Conservation (phyloP, 2,797 vertebrate species). For the Botia almorhae region DNA sequence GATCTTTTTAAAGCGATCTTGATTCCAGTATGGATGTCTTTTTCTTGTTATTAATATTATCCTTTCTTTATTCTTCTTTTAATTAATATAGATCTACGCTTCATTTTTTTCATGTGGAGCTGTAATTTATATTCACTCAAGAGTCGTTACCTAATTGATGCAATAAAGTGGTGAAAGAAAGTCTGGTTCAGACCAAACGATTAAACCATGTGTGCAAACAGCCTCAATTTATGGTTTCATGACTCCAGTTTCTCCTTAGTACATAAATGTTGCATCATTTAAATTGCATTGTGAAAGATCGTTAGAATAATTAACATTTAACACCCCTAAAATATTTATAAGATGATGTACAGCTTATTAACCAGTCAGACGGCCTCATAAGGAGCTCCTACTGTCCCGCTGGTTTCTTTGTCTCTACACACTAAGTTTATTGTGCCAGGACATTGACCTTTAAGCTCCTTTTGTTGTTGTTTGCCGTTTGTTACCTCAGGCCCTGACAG, state of each 20-base stretch:
- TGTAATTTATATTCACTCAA: not conserved
- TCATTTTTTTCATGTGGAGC: no score
- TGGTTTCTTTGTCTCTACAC: slow-evolving; percentile 20
- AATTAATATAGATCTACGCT: no score
- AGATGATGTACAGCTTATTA: not conserved
- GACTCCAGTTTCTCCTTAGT: not conserved
- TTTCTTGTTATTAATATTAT: no score
- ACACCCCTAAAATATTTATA: not conserved
- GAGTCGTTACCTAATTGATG: not conserved
- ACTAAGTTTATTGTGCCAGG: slow-evolving; percentile 22
- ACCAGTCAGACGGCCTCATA: not conserved
- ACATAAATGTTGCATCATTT: not conserved
- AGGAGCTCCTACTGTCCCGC: slow-evolving; percentile 29
- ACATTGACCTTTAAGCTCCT: slow-evolving; percentile 33
- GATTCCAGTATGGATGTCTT: no score
- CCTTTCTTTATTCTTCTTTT: no score
- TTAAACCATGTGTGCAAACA: not conserved
- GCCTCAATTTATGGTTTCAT: not conserved
- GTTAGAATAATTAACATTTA: slow-evolving; percentile 13
- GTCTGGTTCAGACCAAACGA: not conserved
- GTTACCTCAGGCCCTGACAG: slow-evolving; percentile 32
- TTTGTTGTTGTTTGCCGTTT: slow-evolving; percentile 31
- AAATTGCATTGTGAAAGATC: not conserved
- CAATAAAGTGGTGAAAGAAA: not conserved
- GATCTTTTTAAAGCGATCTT: not conserved